These are phyloP conservation scores for Sula dactylatra DNA, from an alignment of 2,113 vertebrate species.

Conservation along the genomic window DNA sequence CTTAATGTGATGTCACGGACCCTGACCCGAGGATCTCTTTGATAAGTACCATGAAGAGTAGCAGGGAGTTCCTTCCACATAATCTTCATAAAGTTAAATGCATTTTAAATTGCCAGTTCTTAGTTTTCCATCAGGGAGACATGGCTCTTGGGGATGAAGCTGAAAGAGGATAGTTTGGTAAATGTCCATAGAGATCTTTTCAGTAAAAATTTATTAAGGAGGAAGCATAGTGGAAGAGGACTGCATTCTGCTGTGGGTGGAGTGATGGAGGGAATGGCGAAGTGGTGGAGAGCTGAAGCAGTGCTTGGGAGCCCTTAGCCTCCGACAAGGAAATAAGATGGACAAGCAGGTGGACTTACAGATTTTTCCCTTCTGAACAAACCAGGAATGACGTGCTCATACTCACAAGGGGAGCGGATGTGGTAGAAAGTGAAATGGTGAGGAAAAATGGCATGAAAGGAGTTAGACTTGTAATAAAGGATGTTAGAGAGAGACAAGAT, in stretches of 20 bases:
- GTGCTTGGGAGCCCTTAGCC: background rate
- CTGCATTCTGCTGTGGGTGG: background rate
- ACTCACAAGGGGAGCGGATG: rapidly evolving
- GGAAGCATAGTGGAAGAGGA: background rate
- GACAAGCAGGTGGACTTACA: background rate
- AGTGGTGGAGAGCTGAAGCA: background rate
- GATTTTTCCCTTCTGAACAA: background rate
- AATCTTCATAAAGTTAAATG: background rate
- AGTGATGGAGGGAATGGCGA: background rate
- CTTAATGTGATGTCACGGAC: background rate
- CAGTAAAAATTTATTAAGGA: background rate
- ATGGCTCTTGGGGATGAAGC: background rate
- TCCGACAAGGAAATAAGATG: background rate
- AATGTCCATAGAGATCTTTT: background rate
- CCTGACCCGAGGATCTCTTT: background rate
- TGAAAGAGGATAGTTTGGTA: background rate
- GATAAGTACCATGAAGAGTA: background rate
- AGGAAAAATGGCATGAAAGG: background rate
- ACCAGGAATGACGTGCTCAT: rapidly evolving
- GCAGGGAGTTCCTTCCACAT: background rate
- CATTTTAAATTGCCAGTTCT: background rate
- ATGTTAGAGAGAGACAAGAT: background rate
- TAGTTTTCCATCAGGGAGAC: background rate
- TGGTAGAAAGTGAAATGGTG: background rate
- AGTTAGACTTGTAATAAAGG: background rate